Evolutionary conservation across 2,113 vertebrate genomes (phyloP).

Genomic region (Onychostoma macrolepis): DNA sequence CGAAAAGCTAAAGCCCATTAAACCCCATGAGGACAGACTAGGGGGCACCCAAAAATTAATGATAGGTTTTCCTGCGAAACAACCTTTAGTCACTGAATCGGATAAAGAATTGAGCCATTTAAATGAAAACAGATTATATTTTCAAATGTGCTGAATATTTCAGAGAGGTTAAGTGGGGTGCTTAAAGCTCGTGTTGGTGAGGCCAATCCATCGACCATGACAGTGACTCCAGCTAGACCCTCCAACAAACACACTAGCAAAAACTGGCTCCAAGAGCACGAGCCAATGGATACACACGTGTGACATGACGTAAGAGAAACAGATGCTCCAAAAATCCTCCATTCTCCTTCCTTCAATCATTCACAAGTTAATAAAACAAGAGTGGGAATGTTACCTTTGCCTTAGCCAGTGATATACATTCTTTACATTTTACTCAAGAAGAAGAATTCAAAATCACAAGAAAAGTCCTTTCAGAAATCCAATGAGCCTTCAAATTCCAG

Average conservation of each 20-base stretch:
- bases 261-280: conserved; percentile 38
- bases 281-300: conserved; percentile 36
- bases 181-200: conserved; percentile 63
- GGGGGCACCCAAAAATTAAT: conserved; percentile 27
- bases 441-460: conserved; percentile 16
- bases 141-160: conserved; percentile 57
- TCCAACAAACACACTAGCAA: conserved; percentile 48
- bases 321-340: conserved; percentile 29
- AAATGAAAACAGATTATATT: conserved; percentile 48
- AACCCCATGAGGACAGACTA: conserved; percentile 44
- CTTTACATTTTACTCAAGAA: not conserved
- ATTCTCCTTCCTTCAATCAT: not conserved
- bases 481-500: conserved; percentile 67
- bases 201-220: conserved; percentile 56
- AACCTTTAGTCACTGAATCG: conserved; percentile 16
- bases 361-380: not conserved
- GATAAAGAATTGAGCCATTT: conserved; percentile 47
- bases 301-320: not conserved
- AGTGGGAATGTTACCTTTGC: not conserved
- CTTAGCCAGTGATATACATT: not conserved
- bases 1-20: conserved; percentile 49
- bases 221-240: conserved; percentile 36
- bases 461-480: conserved; percentile 59
- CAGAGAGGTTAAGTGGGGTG: conserved; percentile 65
- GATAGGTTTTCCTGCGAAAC: conserved; percentile 46